A percentile compares a stretch with the other conserved stretches of the same genome.
Evolutionary conservation across 1,140 invertebrate genomes (phyloP).

Genomic region (Schlechtendalia chinensis): DNA sequence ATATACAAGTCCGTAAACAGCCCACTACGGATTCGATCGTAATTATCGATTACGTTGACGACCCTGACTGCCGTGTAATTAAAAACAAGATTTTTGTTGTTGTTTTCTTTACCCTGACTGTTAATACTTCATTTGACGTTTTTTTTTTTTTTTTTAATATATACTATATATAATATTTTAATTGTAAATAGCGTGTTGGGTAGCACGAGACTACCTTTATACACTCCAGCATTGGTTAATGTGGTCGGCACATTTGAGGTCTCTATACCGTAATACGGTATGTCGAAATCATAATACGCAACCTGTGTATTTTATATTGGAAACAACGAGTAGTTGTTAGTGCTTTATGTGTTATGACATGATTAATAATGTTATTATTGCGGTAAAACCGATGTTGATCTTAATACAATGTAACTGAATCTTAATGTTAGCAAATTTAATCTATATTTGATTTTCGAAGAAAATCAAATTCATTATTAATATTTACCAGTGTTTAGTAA

Average conservation of each 20-base stretch:
- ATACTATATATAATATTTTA: too few relatives aligned
- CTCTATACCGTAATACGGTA: constrained; percentile 4
- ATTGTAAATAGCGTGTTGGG: neutral
- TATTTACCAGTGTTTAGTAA: too few relatives aligned
- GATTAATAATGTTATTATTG: neutral
- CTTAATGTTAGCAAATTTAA: neutral
- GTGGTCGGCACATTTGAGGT: neutral
- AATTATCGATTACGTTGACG: neutral
- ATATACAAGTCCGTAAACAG: neutral
- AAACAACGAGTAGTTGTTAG: neutral
- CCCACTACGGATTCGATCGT: neutral
- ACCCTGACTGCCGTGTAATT: neutral
- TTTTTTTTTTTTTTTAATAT: neutral
- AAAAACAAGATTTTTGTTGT: neutral
- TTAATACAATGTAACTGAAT: neutral
- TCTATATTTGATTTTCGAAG: neutral
- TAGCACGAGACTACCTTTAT: neutral
- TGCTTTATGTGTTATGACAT: neutral
- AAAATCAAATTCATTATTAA: too few relatives aligned
- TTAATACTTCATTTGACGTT: neutral
- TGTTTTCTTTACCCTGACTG: neutral
- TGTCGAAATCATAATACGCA: neutral
- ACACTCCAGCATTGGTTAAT: too few relatives aligned
- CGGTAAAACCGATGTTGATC: neutral
- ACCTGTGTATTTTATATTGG: neutral